These are phyloP conservation scores for Lepus europaeus DNA, from an alignment of 2,113 vertebrate species.

Conservation along the genomic window DNA sequence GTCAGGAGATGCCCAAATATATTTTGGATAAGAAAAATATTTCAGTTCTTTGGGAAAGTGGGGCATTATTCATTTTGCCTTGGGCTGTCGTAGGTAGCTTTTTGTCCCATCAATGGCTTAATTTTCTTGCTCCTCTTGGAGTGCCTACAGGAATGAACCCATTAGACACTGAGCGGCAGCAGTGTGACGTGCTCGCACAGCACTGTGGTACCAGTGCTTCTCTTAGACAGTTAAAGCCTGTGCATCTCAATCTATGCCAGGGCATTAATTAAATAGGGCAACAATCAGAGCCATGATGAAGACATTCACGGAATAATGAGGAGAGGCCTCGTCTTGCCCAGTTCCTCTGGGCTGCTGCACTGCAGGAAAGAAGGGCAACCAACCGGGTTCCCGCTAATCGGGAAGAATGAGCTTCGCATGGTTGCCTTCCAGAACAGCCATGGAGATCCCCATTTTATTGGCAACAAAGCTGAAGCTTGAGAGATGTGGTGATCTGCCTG, in stretches of 20 bases:
- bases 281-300: neutral
- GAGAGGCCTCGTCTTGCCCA: neutral
- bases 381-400: neutral
- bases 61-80: neutral
- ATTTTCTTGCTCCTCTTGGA: neutral
- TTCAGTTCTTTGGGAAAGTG: slow-evolving; percentile 35
- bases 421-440: neutral
- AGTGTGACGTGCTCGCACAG: neutral
- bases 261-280: neutral
- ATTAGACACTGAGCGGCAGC: neutral
- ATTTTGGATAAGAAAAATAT: slow-evolving; percentile 38
- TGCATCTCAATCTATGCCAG: neutral
- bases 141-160: neutral
- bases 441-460: neutral
- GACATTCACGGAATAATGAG: neutral
- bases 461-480: neutral
- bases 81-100: neutral
- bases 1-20: neutral
- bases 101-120: neutral
- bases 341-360: neutral
- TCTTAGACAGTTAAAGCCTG: neutral
- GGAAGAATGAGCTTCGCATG: neutral
- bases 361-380: neutral
- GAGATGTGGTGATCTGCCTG: neutral
- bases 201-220: neutral